These are phyloP conservation scores for Gallinago undulata DNA, from an alignment of 2,113 vertebrate species.

Conservation along the genomic window DNA sequence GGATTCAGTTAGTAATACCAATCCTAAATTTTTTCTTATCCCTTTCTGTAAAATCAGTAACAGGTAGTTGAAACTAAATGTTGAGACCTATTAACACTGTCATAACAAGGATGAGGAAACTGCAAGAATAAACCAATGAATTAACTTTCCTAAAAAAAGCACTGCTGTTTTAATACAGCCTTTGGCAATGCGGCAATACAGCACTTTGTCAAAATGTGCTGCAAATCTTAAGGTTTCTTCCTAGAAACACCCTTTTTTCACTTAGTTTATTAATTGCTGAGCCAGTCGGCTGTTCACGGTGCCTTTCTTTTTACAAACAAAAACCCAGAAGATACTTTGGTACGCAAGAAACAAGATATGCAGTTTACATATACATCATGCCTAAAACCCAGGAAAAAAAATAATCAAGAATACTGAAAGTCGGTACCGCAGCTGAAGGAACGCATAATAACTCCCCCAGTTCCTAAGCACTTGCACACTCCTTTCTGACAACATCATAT, in stretches of 20 bases:
- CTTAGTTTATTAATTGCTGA: not conserved
- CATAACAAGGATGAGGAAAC: constrained; percentile 4
- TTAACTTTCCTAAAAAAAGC: constrained; percentile 4
- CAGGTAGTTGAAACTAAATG: not conserved
- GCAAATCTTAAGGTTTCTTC: constrained; percentile 1
- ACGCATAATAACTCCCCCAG: not conserved
- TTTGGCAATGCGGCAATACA: not conserved
- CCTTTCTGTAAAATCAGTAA: not conserved
- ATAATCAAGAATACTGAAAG: not conserved
- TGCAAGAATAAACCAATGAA: not conserved
- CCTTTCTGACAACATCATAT: not conserved
- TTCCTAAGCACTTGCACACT: not conserved
- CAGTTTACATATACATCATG: not conserved
- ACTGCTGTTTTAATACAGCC: constrained; percentile 7
- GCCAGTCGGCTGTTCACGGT: not conserved
- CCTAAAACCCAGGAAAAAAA: not conserved
- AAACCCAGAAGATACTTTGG: not conserved
- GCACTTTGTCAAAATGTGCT: not conserved
- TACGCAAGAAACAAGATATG: not conserved
- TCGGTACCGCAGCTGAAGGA: not conserved
- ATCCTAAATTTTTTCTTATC: not conserved
- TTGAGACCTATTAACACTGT: not conserved
- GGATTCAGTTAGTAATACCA: not conserved
- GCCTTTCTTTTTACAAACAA: not conserved
- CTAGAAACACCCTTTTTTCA: not conserved